Evolutionary conservation across 2,797 vertebrate genomes (phyloP).

Genomic region (Discoglossus pictus): DNA sequence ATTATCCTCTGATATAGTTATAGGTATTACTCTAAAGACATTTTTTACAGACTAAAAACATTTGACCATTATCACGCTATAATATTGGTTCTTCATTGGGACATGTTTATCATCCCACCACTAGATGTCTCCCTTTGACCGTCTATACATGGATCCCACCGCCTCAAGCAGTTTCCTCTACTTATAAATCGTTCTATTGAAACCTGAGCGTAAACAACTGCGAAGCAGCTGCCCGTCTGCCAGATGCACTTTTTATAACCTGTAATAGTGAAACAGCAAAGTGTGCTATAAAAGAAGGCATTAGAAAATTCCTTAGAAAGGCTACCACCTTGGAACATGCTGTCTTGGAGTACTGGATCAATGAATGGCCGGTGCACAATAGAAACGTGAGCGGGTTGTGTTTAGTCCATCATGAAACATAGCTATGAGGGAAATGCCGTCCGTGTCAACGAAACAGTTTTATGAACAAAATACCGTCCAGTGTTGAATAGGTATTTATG

Average conservation of each 20-base stretch:
- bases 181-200: conserved; percentile 34
- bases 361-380: neutral
- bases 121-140: conserved; percentile 46
- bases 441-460: too few species aligned
- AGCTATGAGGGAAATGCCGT: too few species aligned
- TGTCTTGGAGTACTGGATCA: neutral
- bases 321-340: neutral
- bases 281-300: conserved; percentile 12
- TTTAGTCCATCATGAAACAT: too few species aligned
- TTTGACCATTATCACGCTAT: too few species aligned
- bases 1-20: too few species aligned
- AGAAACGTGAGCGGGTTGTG: too few species aligned
- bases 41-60: too few species aligned
- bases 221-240: conserved; percentile 2
- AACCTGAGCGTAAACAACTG: conserved; percentile 34
- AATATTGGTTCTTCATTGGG: neutral
- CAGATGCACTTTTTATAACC: conserved; percentile 49
- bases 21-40: too few species aligned
- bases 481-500: too few species aligned
- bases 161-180: neutral
- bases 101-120: neutral
- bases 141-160: neutral
- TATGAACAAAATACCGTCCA: too few species aligned
- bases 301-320: conserved; percentile 27
- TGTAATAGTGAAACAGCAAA: conserved; percentile 22